Evolutionary conservation across 2,797 vertebrate genomes (phyloP).

Genomic region (Carduelis carduelis): DNA sequence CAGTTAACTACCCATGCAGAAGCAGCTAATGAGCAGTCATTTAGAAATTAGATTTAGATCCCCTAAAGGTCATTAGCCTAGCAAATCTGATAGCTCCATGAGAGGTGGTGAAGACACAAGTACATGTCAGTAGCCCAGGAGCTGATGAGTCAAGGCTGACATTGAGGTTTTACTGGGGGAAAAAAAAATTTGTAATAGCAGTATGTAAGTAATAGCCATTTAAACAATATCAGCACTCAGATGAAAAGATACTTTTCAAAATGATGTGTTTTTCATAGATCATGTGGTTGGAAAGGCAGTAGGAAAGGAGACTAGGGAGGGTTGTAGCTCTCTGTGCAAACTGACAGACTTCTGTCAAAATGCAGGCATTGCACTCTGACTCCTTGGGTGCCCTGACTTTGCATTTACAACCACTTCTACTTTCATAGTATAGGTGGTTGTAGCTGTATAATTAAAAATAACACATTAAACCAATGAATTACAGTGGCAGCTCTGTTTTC

Average conservation of each 20-base stretch:
- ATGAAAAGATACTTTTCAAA: not conserved
- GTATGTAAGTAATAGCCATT: not conserved
- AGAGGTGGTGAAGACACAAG: not conserved
- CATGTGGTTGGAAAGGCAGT: not conserved
- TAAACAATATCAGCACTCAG: not conserved
- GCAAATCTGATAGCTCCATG: not conserved
- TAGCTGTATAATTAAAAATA: not conserved
- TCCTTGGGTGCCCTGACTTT: not conserved
- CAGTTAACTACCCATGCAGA: not conserved
- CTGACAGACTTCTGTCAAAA: not conserved
- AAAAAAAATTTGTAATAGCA: not conserved
- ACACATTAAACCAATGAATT: not conserved
- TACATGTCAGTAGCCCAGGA: not conserved
- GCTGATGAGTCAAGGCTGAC: not conserved
- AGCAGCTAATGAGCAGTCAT: not conserved
- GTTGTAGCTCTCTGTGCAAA: not conserved
- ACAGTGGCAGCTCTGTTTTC: not conserved
- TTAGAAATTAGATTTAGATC: slow-evolving; percentile 9
- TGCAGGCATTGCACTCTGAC: not conserved
- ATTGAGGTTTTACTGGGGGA: not conserved
- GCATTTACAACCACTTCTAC: not conserved
- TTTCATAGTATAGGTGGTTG: not conserved
- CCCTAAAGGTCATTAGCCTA: not conserved
- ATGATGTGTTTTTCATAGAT: not conserved
- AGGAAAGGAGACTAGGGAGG: not conserved